Evolutionary conservation across 2,888 invertebrate species (phyloP).

Genomic region (Diloba caeruleocephala): DNA sequence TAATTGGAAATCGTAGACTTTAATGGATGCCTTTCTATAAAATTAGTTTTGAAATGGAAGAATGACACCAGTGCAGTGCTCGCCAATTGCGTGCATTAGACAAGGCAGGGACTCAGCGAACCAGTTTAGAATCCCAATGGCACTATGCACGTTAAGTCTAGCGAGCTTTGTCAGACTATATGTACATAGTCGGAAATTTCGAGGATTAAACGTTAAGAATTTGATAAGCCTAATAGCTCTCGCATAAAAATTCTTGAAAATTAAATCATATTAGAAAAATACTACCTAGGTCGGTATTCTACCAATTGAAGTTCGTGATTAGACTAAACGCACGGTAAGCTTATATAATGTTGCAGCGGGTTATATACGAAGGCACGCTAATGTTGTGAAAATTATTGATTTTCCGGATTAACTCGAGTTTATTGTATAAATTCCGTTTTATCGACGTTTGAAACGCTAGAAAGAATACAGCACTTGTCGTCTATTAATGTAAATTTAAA

Average conservation of each 20-base stretch:
- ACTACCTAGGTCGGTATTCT: slow-evolving; percentile 13
- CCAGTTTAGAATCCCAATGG: slow-evolving; percentile 17
- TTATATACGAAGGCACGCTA: slow-evolving; percentile 20
- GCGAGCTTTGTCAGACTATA: slow-evolving; percentile 36
- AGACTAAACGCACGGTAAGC: slow-evolving; percentile 19
- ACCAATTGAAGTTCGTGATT: slow-evolving; percentile 33
- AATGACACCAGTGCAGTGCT: neutral
- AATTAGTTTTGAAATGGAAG: neutral
- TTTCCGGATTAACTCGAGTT: slow-evolving; percentile 41
- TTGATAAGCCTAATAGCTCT: slow-evolving; percentile 23
- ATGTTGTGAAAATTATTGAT: slow-evolving; percentile 46
- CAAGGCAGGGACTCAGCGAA: slow-evolving; percentile 15
- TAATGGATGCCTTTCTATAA: neutral
- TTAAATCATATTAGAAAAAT: slow-evolving; percentile 16
- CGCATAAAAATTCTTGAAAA: slow-evolving; percentile 25
- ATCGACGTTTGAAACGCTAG: slow-evolving; percentile 42
- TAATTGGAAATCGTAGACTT: neutral
- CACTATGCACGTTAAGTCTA: too few species aligned
- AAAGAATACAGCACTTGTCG: slow-evolving; percentile 31
- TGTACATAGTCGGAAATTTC: slow-evolving; percentile 32
- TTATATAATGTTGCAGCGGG: slow-evolving; percentile 14
- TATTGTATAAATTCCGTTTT: slow-evolving; percentile 35
- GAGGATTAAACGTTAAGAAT: slow-evolving; percentile 23
- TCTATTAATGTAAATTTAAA: slow-evolving; percentile 31
- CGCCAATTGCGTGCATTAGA: slow-evolving; percentile 28